Base-by-base conservation (phyloP, 2,113 vertebrate genomes). In the Larimichthys polyactis region DNA sequence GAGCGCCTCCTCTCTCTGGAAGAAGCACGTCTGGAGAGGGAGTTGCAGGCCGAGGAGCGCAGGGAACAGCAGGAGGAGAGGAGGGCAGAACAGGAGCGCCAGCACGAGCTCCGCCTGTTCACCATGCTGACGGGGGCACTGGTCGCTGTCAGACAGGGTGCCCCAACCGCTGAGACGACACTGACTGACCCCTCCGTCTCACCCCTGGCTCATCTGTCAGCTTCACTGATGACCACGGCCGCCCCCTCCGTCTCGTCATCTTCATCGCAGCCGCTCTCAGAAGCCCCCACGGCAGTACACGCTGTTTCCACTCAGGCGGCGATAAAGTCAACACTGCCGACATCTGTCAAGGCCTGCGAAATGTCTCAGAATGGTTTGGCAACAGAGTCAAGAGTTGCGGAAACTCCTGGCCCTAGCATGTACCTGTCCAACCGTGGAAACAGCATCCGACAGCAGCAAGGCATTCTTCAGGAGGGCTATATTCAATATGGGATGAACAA, bases 351-450 rank as follows among this genome's bases (percentile, higher is more conserved):
- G 51, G 6, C 87, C 79, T 90, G 75, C 84, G 14, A 83, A 87
- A 79, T 54, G 62, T 67, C 5, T 75, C 73, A 51, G 19, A 11
- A 11, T 0, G 17, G 57, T 54, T 80, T 58, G 32, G 62, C 22
- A 60, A 74, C 77, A 7, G 36, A 40, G 36, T 58, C 27, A 20
- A 76, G 27, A 63, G 75, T 27, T 0, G 11, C 85, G 44, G 89
- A 84, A 4, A 64, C 24, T 24, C 46, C 81, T 1, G 85, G 89
- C 29, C 0, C 48, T 1, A 96, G 93, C 32, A 62, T 46, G 1
- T 95, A 95, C 87, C 96, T 99, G 68, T 99, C 97, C 10, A 90
- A 75, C n/a, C 95, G 96, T 0, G 98, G 97, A 27, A 95, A 95
- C 70, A 82, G 86, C 19, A 93, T 96, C 84, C 90, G 15, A 11